A percentile compares a stretch with the other conserved stretches of the same genome.
phyloP scores from a whole-genome alignment of 2,888 invertebrate genomes.

The Anthrax anthrax region DNA sequence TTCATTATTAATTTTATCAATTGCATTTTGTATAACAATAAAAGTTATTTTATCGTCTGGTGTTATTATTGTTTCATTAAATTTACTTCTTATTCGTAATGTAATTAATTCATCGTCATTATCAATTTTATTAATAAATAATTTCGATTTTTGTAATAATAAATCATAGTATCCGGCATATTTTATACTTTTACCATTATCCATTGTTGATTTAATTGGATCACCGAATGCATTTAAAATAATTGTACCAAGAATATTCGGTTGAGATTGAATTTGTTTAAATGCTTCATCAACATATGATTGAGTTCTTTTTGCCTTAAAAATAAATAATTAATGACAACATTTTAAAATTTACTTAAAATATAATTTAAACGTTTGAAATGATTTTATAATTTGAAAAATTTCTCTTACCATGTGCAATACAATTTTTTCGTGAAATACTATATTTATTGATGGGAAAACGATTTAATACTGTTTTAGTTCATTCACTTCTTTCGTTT shows the following conservation, averaged over 20 bases:
- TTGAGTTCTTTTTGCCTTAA: conserved; percentile 20
- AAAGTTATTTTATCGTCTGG: conserved; percentile 28
- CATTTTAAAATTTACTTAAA: too few relatives aligned
- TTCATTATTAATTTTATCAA: conserved; percentile 16
- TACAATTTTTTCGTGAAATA: too few relatives aligned
- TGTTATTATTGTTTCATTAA: conserved; percentile 25
- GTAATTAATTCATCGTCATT: conserved; percentile 20
- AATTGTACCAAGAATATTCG: conserved; percentile 24
- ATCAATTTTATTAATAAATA: conserved; percentile 23
- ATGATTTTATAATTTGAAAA: too few relatives aligned
- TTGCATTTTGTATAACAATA: conserved; percentile 26
- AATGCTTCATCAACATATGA: conserved; percentile 26
- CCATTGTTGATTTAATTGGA: conserved; percentile 27
- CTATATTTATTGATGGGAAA: too few relatives aligned
- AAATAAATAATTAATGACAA: too few relatives aligned
- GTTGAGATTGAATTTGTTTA: conserved; percentile 18
- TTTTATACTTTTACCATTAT: conserved; percentile 19
- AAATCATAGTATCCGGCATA: conserved; percentile 27
- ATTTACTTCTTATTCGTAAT: conserved; percentile 24
- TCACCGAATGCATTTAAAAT: conserved; percentile 26
- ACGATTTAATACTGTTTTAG: too few relatives aligned
- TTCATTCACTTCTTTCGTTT: too few relatives aligned
- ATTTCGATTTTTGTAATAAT: conserved; percentile 23
- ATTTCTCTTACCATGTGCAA: too few relatives aligned
- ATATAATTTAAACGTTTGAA: too few relatives aligned